phyloP scores from a whole-genome alignment of 2,113 vertebrate genomes.

The Sakesphorus luctuosus region DNA sequence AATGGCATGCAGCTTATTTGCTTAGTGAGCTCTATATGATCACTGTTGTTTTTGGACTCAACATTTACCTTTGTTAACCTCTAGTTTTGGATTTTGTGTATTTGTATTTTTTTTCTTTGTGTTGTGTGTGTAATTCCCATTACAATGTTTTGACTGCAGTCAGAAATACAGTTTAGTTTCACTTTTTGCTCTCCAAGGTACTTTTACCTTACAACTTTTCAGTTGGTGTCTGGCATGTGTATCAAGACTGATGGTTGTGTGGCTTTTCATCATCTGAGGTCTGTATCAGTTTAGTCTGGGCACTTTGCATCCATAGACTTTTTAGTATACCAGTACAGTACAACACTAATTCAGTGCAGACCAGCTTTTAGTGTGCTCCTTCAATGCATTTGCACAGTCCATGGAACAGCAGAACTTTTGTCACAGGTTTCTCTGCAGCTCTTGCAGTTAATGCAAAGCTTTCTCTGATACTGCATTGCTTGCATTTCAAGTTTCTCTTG shows the following conservation, averaged over 20 bases:
- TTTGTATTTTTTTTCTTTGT: neutral
- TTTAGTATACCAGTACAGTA: neutral
- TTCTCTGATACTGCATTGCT: neutral
- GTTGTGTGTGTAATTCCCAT: neutral
- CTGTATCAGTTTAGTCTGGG: neutral
- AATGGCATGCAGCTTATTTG: neutral
- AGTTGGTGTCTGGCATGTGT: neutral
- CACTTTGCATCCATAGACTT: neutral
- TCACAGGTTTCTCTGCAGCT: neutral
- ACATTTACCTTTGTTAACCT: neutral
- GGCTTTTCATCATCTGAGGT: neutral
- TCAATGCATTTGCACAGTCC: neutral
- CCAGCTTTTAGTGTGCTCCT: neutral
- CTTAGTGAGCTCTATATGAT: neutral
- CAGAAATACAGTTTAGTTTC: neutral
- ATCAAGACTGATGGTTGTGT: fast-evolving
- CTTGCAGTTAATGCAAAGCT: neutral
- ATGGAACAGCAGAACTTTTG: neutral
- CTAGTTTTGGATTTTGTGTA: neutral
- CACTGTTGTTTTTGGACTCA: neutral
- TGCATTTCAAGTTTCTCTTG: neutral
- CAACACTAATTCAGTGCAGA: neutral
- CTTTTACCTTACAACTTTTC: neutral
- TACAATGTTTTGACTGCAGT: neutral
- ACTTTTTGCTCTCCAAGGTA: neutral